phyloP scores from a whole-genome alignment of 2,113 vertebrate genomes.

The Macaca nemestrina region DNA sequence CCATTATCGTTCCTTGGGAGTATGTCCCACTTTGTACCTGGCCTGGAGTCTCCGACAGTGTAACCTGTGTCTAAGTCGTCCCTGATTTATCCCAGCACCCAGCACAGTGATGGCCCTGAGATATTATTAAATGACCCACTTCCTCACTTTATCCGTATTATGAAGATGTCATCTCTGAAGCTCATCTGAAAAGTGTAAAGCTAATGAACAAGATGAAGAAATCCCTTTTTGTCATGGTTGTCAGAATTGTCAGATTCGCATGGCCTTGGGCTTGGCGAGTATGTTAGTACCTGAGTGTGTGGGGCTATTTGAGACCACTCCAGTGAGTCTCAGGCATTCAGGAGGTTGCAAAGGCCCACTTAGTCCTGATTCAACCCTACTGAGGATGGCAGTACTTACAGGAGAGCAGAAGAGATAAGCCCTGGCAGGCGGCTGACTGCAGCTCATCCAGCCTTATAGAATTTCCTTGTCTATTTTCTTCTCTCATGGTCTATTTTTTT shows the following conservation, averaged over 20 bases:
- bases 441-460: neutral
- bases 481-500: neutral
- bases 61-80: neutral
- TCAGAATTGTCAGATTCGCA: neutral
- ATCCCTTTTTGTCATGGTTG: too few relatives aligned
- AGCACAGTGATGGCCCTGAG: neutral
- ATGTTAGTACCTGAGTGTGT: fast-evolving
- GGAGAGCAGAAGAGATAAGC: neutral
- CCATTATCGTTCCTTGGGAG: neutral
- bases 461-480: neutral
- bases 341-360: neutral
- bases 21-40: neutral
- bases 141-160: neutral
- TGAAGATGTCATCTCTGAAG: neutral
- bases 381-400: neutral
- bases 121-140: neutral
- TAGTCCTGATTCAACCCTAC: neutral
- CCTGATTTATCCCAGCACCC: neutral
- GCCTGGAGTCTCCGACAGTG: neutral
- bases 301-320: neutral
- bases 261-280: neutral
- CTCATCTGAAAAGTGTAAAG: neutral
- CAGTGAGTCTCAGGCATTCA: neutral
- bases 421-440: neutral
- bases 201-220: neutral